These are phyloP conservation scores for Athalia cordata DNA, from an alignment of 2,888 invertebrate species.

Conservation along the genomic window DNA sequence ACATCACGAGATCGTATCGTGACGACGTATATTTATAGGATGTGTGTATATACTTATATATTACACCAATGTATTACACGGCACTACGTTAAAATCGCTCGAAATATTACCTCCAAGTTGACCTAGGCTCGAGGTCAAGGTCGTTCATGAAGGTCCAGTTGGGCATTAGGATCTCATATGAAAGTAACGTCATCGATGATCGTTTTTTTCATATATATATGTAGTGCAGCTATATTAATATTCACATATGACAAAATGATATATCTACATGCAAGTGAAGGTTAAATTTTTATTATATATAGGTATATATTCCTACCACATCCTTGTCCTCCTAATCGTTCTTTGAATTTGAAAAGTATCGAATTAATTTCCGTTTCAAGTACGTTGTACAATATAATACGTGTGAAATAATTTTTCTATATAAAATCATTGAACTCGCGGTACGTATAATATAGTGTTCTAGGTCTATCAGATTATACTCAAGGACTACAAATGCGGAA, in stretches of 20 bases:
- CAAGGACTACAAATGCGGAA: too few species aligned
- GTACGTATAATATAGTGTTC: too few species aligned
- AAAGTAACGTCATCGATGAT: neutral
- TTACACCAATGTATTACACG: neutral
- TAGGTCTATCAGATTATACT: too few species aligned
- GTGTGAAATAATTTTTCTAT: neutral
- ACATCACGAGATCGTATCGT: neutral
- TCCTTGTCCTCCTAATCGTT: slow-evolving; percentile 35
- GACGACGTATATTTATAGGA: neutral
- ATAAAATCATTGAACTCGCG: too few species aligned
- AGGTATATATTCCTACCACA: neutral
- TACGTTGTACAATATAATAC: neutral
- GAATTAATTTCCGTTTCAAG: too few species aligned
- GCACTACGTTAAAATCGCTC: neutral
- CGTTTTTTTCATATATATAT: neutral
- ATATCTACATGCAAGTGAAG: neutral
- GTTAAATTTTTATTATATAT: neutral
- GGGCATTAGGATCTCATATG: too few species aligned
- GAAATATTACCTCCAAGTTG: slow-evolving; percentile 11
- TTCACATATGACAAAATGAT: neutral
- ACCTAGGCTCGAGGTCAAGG: slow-evolving; percentile 33
- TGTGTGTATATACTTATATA: neutral
- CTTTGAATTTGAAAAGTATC: neutral
- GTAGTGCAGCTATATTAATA: neutral
- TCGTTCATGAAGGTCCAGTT: neutral